Conservation (phyloP, 2,888 invertebrate genomes). For the Drosophila vallismaia region DNA sequence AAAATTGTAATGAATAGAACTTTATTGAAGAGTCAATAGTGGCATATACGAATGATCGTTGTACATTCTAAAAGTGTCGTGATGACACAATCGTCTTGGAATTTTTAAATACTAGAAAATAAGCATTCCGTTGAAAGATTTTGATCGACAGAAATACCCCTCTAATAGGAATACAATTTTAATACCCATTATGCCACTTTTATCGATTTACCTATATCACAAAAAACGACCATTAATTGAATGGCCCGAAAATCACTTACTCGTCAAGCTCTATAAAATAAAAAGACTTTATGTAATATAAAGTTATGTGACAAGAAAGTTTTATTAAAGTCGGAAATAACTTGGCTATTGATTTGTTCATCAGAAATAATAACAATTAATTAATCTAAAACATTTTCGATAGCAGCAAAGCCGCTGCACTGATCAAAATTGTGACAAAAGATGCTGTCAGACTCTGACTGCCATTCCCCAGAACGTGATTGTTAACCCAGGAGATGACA, state of each 20-base stretch:
- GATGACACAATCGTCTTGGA: too few relatives aligned
- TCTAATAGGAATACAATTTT: not conserved
- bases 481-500: conserved; percentile 71
- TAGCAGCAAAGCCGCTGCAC: conserved; percentile 35
- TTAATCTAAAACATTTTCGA: conserved; percentile 34
- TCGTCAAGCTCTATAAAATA: not conserved
- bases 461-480: conserved; percentile 33
- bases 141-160: not conserved
- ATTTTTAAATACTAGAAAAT: too few relatives aligned
- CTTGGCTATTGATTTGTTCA: not conserved
- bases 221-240: too few relatives aligned
- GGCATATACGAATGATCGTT: too few relatives aligned
- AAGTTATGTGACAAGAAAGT: not conserved
- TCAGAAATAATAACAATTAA: not conserved
- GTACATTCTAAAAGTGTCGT: too few relatives aligned
- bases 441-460: conserved; percentile 50
- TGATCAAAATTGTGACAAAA: conserved; percentile 37
- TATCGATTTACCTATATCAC: too few relatives aligned
- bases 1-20: too few relatives aligned
- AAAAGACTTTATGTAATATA: too few relatives aligned
- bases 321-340: not conserved
- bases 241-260: too few relatives aligned
- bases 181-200: not conserved
- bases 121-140: not conserved
- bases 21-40: too few relatives aligned